Percentiles rank a stretch among this genome's conserved stretches.
Evolutionary conservation across 35 echinoderm and acorn worm species (phyloP).

Genomic region (Holothuria glaberrima): DNA sequence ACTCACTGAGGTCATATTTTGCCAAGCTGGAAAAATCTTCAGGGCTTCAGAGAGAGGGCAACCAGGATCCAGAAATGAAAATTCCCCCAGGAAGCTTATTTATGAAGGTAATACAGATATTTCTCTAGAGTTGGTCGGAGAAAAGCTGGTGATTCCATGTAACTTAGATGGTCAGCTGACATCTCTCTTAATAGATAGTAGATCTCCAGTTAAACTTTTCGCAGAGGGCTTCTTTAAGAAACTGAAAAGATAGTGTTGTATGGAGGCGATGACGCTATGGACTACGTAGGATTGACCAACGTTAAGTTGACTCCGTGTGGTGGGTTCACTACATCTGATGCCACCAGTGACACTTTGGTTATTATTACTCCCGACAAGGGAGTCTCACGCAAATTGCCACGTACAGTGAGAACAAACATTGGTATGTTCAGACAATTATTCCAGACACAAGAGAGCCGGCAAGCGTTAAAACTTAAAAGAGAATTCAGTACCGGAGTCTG

Average conservation of each 20-base stretch:
- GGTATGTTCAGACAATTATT: constrained; percentile 55
- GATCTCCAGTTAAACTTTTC: constrained; percentile 8
- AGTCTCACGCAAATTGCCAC: not conserved
- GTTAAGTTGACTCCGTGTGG: not conserved
- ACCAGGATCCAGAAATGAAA: too few relatives aligned
- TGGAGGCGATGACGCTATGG: constrained; percentile 70
- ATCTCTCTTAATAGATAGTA: constrained; percentile 1
- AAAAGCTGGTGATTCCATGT: constrained; percentile 14
- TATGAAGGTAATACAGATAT: not conserved
- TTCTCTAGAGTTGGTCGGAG: not conserved
- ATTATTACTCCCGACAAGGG: constrained; percentile 57
- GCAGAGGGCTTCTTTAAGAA: constrained; percentile 44
- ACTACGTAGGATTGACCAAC: constrained; percentile 67
- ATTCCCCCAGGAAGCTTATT: too few relatives aligned
- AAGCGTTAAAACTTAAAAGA: constrained; percentile 39
- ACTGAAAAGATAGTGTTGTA: constrained; percentile 53
- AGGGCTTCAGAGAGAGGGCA: not conserved
- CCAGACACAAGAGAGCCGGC: constrained; percentile 3
- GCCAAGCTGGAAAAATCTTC: not conserved
- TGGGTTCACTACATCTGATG: constrained; percentile 19
- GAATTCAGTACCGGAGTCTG: constrained; percentile 8
- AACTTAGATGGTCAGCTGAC: not conserved
- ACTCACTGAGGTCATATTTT: not conserved
- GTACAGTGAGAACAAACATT: constrained; percentile 64
- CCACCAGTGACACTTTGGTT: constrained; percentile 51